A percentile compares a stretch with the other conserved stretches of the same genome.
These are phyloP conservation scores for Hemaris fuciformis DNA, from an alignment of 2,888 invertebrate species.

Conservation along the genomic window DNA sequence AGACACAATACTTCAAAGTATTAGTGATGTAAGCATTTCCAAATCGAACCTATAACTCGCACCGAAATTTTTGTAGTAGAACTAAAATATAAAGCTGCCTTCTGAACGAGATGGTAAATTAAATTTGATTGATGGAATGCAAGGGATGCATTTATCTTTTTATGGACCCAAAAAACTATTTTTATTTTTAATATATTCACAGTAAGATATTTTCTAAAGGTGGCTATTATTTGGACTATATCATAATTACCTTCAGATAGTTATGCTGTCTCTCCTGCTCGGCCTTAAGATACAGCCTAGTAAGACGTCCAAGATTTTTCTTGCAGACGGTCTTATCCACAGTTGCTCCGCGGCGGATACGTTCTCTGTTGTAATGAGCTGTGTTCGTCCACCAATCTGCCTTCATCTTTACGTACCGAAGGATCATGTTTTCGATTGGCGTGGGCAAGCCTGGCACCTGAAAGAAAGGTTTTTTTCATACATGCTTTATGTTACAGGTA, in stretches of 20 bases:
- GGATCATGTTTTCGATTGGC: constrained; percentile 99
- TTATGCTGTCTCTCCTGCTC: constrained; percentile 99
- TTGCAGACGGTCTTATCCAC: constrained; percentile 99
- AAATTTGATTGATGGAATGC: no score
- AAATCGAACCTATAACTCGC: no score
- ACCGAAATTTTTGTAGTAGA: no score
- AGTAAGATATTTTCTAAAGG: no score
- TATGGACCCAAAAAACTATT: no score
- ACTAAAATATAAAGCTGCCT: no score
- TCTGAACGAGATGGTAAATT: no score
- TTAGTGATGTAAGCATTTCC: no score
- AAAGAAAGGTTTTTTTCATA: background rate
- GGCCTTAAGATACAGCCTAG: constrained; percentile 96
- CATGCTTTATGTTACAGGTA: background rate
- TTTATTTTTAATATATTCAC: no score
- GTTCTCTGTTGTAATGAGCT: constrained; percentile 99
- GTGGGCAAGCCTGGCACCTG: constrained; percentile 98
- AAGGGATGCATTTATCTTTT: no score
- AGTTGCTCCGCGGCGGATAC: constrained; percentile 99
- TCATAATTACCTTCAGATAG: constrained; percentile 89
- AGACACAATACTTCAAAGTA: no score
- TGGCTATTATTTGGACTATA: background rate
- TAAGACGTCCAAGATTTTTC: constrained; percentile 99
- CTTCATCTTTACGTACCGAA: constrained; percentile 99
- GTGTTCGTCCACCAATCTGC: constrained; percentile 99